Evolutionary conservation across 2,113 vertebrate species (phyloP).

Genomic region (Pseudorectes ferrugineus): DNA sequence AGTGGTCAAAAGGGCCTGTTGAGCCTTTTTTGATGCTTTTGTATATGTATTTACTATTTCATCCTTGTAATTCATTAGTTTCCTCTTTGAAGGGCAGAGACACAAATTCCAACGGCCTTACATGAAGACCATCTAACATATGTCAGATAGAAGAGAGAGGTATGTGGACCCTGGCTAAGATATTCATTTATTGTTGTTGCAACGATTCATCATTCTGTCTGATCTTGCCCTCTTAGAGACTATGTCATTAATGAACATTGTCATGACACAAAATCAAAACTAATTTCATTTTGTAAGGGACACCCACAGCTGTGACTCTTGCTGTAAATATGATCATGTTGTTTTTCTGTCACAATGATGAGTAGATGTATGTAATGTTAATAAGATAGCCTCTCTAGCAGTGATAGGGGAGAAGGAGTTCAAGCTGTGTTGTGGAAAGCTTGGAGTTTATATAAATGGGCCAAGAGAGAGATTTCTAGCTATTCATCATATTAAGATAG

Average conservation of each 20-base stretch:
- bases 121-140: not conserved
- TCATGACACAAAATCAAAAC: constrained; percentile 74
- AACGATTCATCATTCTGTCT: constrained; percentile 45
- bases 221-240: constrained; percentile 14
- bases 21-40: not conserved
- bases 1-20: not conserved
- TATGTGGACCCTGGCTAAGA: not conserved
- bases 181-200: not conserved
- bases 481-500: not conserved
- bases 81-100: not conserved
- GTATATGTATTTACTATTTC: not conserved
- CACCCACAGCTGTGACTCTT: constrained; percentile 62
- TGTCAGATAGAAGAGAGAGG: not conserved
- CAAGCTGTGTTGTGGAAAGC: not conserved
- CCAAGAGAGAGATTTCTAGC: not conserved
- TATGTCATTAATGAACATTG: constrained; percentile 57
- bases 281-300: constrained; percentile 69
- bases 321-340: constrained; percentile 63
- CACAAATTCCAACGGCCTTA: not conserved
- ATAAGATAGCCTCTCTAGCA: constrained; percentile 7
- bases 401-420: not conserved
- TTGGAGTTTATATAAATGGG: not conserved
- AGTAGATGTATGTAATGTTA: constrained; percentile 22
- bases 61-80: not conserved
- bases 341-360: constrained; percentile 51